Percentiles rank a stretch among this genome's conserved stretches.
Evolutionary conservation across 2,113 vertebrate species (phyloP).

Genomic region (Notothenia rossii): DNA sequence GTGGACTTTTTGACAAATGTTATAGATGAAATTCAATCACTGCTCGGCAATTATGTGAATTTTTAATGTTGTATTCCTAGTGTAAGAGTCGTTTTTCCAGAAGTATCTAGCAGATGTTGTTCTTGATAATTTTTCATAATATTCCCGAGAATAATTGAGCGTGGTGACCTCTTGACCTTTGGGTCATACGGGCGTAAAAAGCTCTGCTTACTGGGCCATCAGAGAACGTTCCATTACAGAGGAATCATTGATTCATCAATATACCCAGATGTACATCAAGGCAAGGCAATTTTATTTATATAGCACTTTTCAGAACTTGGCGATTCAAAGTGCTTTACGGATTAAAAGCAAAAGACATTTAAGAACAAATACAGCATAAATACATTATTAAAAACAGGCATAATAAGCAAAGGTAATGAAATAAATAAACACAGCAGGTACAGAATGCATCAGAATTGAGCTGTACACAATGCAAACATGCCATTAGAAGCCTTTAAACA

Average conservation of each 20-base stretch:
- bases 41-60: background rate
- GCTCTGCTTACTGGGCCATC: background rate
- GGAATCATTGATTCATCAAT: slow-evolving; percentile 18
- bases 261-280: slow-evolving; percentile 7
- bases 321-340: too few species aligned
- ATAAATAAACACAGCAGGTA: too few species aligned
- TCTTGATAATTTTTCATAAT: background rate
- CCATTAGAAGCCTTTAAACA: slow-evolving; percentile 16
- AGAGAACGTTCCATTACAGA: background rate
- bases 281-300: too few species aligned
- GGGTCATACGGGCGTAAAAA: slow-evolving; percentile 15
- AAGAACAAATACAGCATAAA: too few species aligned
- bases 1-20: background rate
- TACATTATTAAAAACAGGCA: too few species aligned
- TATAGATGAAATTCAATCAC: background rate
- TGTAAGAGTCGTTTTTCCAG: background rate
- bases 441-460: too few species aligned
- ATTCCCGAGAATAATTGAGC: background rate
- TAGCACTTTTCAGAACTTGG: too few species aligned
- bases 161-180: slow-evolving; percentile 5
- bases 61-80: background rate
- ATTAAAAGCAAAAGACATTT: too few species aligned
- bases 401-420: too few species aligned
- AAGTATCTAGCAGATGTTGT: background rate
- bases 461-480: background rate